Evolutionary conservation across 2,888 invertebrate species (phyloP).

Genomic region (Leptodirus hochenwartii): DNA sequence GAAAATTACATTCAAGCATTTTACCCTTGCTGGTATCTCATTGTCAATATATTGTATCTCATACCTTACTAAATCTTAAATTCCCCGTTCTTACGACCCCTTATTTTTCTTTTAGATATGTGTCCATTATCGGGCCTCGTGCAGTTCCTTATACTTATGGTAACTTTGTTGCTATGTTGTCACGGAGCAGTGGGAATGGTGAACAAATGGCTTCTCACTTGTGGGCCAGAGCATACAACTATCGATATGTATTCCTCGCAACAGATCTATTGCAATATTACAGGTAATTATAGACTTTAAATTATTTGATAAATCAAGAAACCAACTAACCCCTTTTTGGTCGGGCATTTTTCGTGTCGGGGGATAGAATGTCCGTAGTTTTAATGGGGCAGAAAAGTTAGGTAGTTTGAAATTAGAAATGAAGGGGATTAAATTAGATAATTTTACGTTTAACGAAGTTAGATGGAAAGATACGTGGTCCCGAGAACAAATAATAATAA

Average conservation of each 20-base stretch:
- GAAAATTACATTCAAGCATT: not conserved
- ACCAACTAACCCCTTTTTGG: not conserved
- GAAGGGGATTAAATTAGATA: no score
- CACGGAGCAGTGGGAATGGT: constrained; percentile 18
- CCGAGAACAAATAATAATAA: no score
- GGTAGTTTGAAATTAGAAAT: no score
- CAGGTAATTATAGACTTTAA: constrained; percentile 11
- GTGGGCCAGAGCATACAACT: constrained; percentile 17
- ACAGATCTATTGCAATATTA: constrained; percentile 16
- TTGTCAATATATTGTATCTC: no score
- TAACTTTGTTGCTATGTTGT: constrained; percentile 17
- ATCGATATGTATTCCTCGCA: constrained; percentile 19
- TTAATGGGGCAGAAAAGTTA: no score
- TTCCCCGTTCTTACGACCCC: constrained; percentile 1
- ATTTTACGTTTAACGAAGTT: no score
- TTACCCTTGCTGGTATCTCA: not conserved
- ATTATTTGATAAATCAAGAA: not conserved
- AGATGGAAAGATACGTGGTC: no score
- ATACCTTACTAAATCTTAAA: no score
- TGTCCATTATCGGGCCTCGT: constrained; percentile 22
- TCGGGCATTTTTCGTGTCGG: not conserved
- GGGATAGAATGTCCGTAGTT: no score
- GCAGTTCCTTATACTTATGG: constrained; percentile 20
- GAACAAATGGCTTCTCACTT: constrained; percentile 16
- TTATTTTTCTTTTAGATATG: constrained; percentile 19